Evolutionary conservation across 2,888 invertebrate genomes (phyloP).

Genomic region (Fragum whitleyi): DNA sequence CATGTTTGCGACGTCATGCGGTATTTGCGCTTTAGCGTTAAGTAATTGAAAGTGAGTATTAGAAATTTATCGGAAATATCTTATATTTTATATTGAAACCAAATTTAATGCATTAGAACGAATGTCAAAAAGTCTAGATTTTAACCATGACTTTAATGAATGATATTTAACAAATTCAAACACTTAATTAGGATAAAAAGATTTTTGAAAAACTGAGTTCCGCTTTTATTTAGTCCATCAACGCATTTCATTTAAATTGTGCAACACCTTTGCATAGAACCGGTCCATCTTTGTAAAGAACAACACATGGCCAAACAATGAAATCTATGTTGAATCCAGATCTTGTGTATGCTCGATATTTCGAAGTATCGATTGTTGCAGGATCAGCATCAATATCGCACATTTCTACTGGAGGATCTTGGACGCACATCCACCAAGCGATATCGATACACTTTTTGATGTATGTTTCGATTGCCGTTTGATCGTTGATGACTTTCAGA

Average conservation of each 20-base stretch:
- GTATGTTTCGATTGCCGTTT: not conserved
- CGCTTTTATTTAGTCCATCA: too few relatives aligned
- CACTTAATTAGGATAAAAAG: too few relatives aligned
- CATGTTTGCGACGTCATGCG: too few relatives aligned
- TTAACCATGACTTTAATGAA: too few relatives aligned
- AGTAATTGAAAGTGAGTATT: too few relatives aligned
- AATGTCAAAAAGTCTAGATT: too few relatives aligned
- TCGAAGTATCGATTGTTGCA: not conserved
- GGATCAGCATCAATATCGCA: not conserved
- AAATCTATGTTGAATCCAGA: slow-evolving; percentile 48
- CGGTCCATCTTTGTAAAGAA: slow-evolving; percentile 51
- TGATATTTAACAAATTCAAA: too few relatives aligned
- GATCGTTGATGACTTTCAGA: not conserved
- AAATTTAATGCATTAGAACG: too few relatives aligned
- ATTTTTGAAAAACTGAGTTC: too few relatives aligned
- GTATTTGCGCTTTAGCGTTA: too few relatives aligned
- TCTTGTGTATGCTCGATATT: slow-evolving; percentile 55
- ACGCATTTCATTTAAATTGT: slow-evolving; percentile 10
- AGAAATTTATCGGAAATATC: too few relatives aligned
- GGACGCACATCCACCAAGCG: slow-evolving; percentile 18
- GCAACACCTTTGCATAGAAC: slow-evolving; percentile 31
- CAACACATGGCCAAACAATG: slow-evolving; percentile 60
- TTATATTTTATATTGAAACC: too few relatives aligned
- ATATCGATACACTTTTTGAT: slow-evolving; percentile 17
- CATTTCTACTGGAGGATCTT: slow-evolving; percentile 20